These are phyloP conservation scores for Brachionus koreanus DNA, from an alignment of 1,140 invertebrate genomes.

Conservation along the genomic window DNA sequence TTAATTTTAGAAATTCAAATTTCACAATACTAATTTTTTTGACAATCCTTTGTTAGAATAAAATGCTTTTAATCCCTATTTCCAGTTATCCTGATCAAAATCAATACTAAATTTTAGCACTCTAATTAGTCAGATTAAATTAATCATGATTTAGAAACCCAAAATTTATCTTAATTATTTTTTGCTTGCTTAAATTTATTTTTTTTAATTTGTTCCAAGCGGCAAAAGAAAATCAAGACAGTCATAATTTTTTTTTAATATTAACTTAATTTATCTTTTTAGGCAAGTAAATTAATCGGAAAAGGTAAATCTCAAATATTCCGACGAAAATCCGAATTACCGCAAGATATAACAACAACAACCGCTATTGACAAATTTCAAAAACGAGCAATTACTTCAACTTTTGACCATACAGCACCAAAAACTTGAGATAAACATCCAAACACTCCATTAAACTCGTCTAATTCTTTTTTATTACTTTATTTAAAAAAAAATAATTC, in stretches of 20 bases:
- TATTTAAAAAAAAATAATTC: neutral
- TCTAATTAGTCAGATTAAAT: neutral
- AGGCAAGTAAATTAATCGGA: slow-evolving; percentile 63
- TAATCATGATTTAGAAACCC: neutral
- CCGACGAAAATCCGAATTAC: slow-evolving; percentile 83
- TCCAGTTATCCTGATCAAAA: neutral
- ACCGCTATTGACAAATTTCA: slow-evolving; percentile 14
- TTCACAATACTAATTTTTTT: too few species aligned
- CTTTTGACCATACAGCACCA: slow-evolving; percentile 22
- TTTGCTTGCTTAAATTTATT: neutral
- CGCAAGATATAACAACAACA: slow-evolving; percentile 65
- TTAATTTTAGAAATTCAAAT: too few species aligned
- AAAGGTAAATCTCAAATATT: slow-evolving; percentile 73
- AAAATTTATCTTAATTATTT: neutral
- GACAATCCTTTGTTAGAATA: too few species aligned
- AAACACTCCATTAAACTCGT: neutral
- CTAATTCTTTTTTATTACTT: neutral
- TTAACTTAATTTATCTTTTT: slow-evolving; percentile 45
- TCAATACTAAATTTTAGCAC: neutral
- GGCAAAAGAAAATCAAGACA: neutral
- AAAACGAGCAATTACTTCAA: slow-evolving; percentile 11
- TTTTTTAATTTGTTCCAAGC: neutral
- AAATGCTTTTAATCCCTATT: too few species aligned
- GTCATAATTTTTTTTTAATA: neutral
- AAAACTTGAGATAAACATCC: neutral